phyloP scores from a whole-genome alignment of 2,797 vertebrate genomes.

The Pangasius larnaudii region DNA sequence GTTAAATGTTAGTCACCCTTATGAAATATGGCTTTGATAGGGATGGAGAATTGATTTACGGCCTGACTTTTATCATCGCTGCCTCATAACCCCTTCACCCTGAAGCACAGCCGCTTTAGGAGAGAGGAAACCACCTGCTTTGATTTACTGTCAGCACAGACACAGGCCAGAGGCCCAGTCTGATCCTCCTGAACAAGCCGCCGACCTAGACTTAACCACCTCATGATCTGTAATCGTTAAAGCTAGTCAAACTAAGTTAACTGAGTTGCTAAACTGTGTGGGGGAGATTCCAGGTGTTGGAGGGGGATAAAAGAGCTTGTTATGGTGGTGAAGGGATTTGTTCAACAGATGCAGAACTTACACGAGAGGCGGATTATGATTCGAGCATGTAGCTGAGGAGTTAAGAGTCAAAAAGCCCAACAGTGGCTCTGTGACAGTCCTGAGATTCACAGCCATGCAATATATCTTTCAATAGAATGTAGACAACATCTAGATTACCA shows the following conservation, averaged over 20 bases:
- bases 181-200: constrained; percentile 39
- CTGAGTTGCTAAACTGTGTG: background rate
- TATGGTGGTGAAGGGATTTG: background rate
- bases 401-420: background rate
- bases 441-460: background rate
- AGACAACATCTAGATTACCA: background rate
- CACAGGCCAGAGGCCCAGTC: constrained; percentile 27
- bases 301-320: background rate
- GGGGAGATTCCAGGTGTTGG: background rate
- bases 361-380: background rate
- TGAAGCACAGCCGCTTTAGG: constrained; percentile 66
- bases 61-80: constrained; percentile 74
- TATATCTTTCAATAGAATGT: background rate
- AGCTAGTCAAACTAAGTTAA: background rate
- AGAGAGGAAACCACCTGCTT: constrained; percentile 76
- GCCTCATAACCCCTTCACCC: constrained; percentile 69
- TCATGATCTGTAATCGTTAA: background rate
- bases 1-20: constrained; percentile 73
- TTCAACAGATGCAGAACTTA: background rate
- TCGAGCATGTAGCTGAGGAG: background rate
- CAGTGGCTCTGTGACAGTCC: constrained; percentile 46
- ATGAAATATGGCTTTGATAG: constrained; percentile 80
- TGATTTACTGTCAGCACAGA: constrained; percentile 68
- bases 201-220: constrained; percentile 17
- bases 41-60: constrained; percentile 77